phyloP scores from a whole-genome alignment of 2,113 vertebrate species.

The Rhizomys pruinosus region DNA sequence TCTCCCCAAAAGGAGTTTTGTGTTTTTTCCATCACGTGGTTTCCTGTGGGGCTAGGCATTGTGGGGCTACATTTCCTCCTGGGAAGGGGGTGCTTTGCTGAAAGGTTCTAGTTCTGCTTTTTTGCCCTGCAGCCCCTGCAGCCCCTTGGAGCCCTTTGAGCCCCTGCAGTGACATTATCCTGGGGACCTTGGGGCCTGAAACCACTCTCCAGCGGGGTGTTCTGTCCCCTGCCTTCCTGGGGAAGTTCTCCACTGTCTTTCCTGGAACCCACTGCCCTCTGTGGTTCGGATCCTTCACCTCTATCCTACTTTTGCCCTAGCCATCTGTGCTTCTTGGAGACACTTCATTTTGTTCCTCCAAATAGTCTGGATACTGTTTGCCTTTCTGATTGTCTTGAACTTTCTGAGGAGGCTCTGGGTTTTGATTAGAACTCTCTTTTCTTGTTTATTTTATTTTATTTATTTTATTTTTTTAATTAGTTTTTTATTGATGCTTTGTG shows the following conservation, averaged over 20 bases:
- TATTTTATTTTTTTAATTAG: no score
- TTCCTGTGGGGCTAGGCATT: conserved; percentile 84
- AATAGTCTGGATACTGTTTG: neutral
- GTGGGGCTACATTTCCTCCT: conserved; percentile 83
- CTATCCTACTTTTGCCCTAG: neutral
- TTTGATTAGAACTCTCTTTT: neutral
- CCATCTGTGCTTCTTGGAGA: neutral
- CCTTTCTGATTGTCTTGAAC: neutral
- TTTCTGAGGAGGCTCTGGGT: neutral
- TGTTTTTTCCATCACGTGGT: conserved; percentile 90
- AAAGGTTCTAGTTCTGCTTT: conserved; percentile 79
- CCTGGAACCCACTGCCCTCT: neutral
- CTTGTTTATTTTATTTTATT: neutral
- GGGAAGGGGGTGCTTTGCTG: conserved; percentile 67
- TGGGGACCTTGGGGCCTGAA: neutral
- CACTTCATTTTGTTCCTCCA: neutral
- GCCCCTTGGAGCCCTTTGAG: neutral
- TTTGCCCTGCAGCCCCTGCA: conserved; percentile 49
- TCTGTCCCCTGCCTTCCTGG: neutral
- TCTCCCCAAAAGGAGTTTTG: conserved; percentile 88
- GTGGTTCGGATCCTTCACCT: neutral
- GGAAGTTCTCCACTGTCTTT: neutral
- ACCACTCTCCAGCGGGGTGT: neutral
- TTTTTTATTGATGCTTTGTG: no score
- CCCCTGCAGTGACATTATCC: neutral